Conservation (phyloP, 1,140 invertebrate species). For the Branchinecta lynchi region DNA sequence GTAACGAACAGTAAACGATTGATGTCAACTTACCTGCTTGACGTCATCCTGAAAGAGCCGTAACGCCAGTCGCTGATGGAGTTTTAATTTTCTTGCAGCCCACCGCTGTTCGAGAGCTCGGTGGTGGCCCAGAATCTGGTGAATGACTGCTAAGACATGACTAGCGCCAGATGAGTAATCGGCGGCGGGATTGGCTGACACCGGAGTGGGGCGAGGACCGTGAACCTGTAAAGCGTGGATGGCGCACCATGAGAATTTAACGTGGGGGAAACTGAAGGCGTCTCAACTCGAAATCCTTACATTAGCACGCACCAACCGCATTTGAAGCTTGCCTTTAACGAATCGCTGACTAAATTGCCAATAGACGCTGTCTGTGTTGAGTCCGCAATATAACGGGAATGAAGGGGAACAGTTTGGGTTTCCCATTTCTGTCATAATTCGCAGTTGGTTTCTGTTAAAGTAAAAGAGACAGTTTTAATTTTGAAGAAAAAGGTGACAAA, state of each 20-base stretch:
- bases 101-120: conserved; percentile 78
- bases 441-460: too few relatives aligned
- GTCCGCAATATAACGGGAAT: too few relatives aligned
- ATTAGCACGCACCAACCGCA: neutral
- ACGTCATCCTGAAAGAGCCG: conserved; percentile 90
- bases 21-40: conserved; percentile 43
- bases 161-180: conserved; percentile 89
- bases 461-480: too few relatives aligned
- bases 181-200: conserved; percentile 63
- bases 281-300: neutral
- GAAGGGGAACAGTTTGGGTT: too few relatives aligned
- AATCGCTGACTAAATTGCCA: too few relatives aligned
- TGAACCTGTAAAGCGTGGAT: conserved; percentile 15
- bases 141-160: conserved; percentile 73
- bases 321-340: conserved; percentile 8
- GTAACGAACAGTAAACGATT: too few relatives aligned
- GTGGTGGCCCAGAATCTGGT: conserved; percentile 87
- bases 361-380: too few relatives aligned
- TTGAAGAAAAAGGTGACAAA: too few relatives aligned
- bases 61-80: conserved; percentile 82
- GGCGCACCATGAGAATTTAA: neutral
- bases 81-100: conserved; percentile 79
- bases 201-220: conserved; percentile 17
- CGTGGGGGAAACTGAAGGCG: neutral
- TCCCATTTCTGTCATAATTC: too few relatives aligned